These are phyloP conservation scores for Prunella fulvescens DNA, from an alignment of 2,113 vertebrate genomes.

Conservation along the genomic window DNA sequence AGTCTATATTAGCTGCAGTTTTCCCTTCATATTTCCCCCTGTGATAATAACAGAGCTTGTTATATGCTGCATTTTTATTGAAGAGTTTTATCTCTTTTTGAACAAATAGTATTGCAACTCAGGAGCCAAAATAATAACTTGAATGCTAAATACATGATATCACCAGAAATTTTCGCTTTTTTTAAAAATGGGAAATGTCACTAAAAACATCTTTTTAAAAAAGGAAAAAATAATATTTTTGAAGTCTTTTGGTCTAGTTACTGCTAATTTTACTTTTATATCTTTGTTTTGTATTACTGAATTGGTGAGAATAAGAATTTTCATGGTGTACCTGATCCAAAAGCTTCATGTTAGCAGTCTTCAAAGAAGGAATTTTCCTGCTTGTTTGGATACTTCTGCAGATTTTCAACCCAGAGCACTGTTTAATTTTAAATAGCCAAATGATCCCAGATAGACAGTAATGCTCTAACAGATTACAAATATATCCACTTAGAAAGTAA, in stretches of 20 bases:
- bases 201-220: not conserved
- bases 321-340: not conserved
- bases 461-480: not conserved
- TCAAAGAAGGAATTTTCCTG: not conserved
- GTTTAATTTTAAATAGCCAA: not conserved
- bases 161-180: not conserved
- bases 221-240: not conserved
- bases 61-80: not conserved
- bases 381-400: not conserved
- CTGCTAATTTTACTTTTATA: not conserved
- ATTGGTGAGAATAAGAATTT: not conserved
- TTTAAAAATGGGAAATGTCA: accelerated
- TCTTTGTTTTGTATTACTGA: not conserved
- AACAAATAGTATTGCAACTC: not conserved
- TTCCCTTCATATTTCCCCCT: not conserved
- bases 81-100: not conserved
- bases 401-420: not conserved
- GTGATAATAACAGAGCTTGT: not conserved
- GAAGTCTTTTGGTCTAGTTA: not conserved
- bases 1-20: not conserved
- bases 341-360: not conserved
- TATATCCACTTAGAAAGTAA: not conserved
- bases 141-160: not conserved
- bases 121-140: not conserved
- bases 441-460: not conserved